Percentiles rank a stretch among this genome's conserved stretches.
Conservation (phyloP, 1,140 invertebrate genomes). For the Portunus trituberculatus region DNA sequence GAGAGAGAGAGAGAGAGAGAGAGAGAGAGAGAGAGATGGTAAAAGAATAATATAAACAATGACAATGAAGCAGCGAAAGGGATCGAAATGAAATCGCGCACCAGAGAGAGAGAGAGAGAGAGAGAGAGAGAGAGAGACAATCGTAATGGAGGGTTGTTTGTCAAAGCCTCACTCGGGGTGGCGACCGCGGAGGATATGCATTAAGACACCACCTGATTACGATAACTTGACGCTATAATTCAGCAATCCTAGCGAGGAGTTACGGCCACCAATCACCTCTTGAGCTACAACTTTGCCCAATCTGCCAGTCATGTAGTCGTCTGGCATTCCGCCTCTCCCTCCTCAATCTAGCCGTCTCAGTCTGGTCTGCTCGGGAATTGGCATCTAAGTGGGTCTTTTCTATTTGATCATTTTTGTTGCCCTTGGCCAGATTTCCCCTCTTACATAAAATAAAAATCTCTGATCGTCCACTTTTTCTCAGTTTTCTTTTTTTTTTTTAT, state of each 20-base stretch:
- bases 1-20: too few relatives aligned
- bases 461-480: too few relatives aligned
- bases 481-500: too few relatives aligned
- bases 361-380: too few relatives aligned
- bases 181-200: neutral
- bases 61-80: neutral
- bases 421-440: too few relatives aligned
- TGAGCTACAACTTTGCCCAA: neutral
- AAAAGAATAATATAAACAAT: conserved; percentile 3
- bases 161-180: neutral
- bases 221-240: conserved; percentile 2
- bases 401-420: too few relatives aligned
- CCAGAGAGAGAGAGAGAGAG: neutral
- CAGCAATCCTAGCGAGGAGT: conserved; percentile 1
- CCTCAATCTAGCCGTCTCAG: too few relatives aligned
- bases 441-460: too few relatives aligned
- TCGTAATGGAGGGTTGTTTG: neutral
- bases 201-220: neutral
- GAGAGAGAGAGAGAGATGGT: too few relatives aligned
- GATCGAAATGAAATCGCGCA: neutral
- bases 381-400: too few relatives aligned
- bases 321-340: neutral
- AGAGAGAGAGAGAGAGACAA: neutral
- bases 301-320: neutral
- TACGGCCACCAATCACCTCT: neutral